Conservation (phyloP, 2,888 invertebrate genomes). For the Eupithecia subumbrata region DNA sequence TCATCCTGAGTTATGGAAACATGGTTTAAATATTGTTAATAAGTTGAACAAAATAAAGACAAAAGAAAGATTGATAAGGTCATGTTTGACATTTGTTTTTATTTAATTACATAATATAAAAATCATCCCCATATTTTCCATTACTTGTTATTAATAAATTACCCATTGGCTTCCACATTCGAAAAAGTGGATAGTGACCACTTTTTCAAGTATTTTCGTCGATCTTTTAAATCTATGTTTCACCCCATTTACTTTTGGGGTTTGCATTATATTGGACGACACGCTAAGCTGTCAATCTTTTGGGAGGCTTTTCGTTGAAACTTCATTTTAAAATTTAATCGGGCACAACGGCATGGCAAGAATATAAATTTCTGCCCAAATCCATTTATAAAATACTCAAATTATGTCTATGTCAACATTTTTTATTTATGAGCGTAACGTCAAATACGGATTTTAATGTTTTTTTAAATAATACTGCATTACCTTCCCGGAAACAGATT, state of each 20-base stretch:
- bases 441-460: neutral
- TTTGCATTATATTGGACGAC: neutral
- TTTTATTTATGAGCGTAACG: neutral
- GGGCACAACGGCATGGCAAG: neutral
- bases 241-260: neutral
- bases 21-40: neutral
- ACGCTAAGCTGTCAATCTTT: neutral
- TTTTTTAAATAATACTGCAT: neutral
- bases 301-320: neutral
- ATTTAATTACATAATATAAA: neutral
- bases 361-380: neutral
- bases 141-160: neutral
- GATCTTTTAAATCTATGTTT: neutral
- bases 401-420: neutral
- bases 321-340: neutral
- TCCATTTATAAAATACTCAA: too few relatives aligned
- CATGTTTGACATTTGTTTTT: neutral
- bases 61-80: neutral
- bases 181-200: neutral
- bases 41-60: neutral
- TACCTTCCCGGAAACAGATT: neutral
- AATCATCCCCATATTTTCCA: neutral
- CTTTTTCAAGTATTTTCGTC: neutral
- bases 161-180: neutral
- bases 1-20: slow-evolving; percentile 53